phyloP scores from a whole-genome alignment of 2,888 invertebrate genomes.

The Phania funesta region DNA sequence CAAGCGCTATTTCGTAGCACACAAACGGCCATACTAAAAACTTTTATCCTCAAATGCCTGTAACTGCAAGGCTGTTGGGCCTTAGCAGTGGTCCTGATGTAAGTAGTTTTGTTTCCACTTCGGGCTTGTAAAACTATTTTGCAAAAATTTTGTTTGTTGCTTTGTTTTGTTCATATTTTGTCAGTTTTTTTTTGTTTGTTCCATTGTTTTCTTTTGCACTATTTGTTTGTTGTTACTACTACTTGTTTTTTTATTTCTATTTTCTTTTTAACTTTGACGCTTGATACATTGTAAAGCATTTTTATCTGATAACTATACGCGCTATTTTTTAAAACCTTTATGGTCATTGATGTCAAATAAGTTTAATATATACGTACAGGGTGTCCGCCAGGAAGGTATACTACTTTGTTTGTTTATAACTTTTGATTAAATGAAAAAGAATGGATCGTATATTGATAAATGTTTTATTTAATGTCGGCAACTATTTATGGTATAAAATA shows the following conservation, averaged over 20 bases:
- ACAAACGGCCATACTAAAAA: background rate
- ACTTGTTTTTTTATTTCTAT: background rate
- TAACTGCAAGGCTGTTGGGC: conserved; percentile 59
- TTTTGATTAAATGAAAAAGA: no score
- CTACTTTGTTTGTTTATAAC: no score
- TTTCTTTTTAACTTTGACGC: no score
- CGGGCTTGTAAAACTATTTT: conserved; percentile 43
- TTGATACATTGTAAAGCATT: no score
- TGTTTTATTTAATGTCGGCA: no score
- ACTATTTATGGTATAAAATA: no score
- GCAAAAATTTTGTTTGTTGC: conserved; percentile 3
- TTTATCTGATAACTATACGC: no score
- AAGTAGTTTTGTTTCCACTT: conserved; percentile 64
- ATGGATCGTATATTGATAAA: no score
- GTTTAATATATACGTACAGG: no score
- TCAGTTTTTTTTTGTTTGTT: conserved; percentile 2
- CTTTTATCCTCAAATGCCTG: conserved; percentile 62
- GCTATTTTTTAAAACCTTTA: no score
- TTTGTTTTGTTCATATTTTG: background rate
- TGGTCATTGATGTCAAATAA: no score
- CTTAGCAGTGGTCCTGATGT: conserved; percentile 55
- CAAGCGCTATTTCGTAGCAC: background rate
- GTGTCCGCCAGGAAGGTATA: no score
- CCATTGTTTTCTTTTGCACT: background rate
- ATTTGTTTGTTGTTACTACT: background rate